phyloP scores from a whole-genome alignment of 2,888 invertebrate genomes.

The Pachymerium ferrugineum region DNA sequence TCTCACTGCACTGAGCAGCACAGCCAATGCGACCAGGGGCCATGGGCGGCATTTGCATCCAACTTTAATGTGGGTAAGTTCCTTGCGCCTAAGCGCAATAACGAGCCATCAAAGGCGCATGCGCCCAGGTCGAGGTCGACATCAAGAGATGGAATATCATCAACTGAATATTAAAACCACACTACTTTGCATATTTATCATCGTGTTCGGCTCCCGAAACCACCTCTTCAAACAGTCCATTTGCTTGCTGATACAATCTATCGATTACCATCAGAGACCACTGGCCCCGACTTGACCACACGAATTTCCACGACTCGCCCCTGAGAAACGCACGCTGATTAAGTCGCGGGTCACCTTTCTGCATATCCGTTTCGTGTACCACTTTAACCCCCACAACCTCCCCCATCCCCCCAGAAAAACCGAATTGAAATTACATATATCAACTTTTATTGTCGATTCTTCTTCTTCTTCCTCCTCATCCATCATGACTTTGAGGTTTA shows the following conservation, averaged over 20 bases:
- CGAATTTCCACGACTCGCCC: background rate
- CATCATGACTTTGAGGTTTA: constrained; percentile 1
- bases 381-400: too few species aligned
- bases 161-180: constrained; percentile 10
- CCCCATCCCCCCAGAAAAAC: background rate
- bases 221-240: constrained; percentile 17
- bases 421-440: background rate
- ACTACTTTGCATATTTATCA: constrained; percentile 16
- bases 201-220: constrained; percentile 16
- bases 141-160: constrained; percentile 15
- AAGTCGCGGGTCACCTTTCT: background rate
- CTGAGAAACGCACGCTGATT: background rate
- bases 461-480: too few species aligned
- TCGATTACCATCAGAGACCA: constrained; percentile 17
- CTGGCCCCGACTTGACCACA: constrained; percentile 10
- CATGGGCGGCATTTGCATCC: constrained; percentile 16
- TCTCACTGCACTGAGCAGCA: too few species aligned
- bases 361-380: background rate
- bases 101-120: constrained; percentile 17
- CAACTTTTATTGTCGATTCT: background rate
- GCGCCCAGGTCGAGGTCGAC: constrained; percentile 6
- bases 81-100: constrained; percentile 17
- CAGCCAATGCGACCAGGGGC: constrained; percentile 11
- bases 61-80: constrained; percentile 19
- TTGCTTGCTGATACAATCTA: constrained; percentile 15